These are phyloP conservation scores for Subanguina moxae DNA, from an alignment of 1,140 invertebrate species.

Conservation along the genomic window DNA sequence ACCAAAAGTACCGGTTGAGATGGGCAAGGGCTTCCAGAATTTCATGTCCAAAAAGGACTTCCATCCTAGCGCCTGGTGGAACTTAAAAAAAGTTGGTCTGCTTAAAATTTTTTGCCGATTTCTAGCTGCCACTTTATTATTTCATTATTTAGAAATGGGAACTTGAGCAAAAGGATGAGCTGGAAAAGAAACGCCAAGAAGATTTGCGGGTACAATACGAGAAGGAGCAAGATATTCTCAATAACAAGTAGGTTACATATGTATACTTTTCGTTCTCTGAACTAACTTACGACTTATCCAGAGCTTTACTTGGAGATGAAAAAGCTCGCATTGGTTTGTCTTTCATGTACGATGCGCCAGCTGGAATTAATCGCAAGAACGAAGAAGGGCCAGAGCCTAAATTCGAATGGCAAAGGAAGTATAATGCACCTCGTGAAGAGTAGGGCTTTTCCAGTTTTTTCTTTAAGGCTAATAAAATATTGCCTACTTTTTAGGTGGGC, in stretches of 20 bases:
- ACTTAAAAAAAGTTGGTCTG: constrained; percentile 83
- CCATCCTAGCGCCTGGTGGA: constrained; percentile 94
- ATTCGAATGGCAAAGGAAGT: constrained; percentile 98
- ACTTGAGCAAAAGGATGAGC: constrained; percentile 94
- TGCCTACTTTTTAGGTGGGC: constrained; percentile 45
- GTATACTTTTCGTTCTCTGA: neutral
- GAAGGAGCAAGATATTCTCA: constrained; percentile 95
- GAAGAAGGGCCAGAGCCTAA: constrained; percentile 89
- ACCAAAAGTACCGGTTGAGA: constrained; percentile 64
- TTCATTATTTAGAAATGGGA: constrained; percentile 91
- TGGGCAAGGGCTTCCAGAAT: constrained; percentile 99
- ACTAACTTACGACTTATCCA: constrained; percentile 56
- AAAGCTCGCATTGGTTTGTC: constrained; percentile 97
- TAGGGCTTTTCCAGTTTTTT: constrained; percentile 5
- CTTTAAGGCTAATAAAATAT: neutral
- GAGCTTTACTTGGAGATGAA: constrained; percentile 91
- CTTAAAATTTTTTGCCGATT: neutral
- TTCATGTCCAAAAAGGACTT: constrained; percentile 99
- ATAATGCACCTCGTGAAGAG: constrained; percentile 89
- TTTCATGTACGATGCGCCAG: constrained; percentile 99
- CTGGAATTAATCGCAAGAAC: constrained; percentile 67
- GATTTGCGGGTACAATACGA: constrained; percentile 93
- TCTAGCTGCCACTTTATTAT: neutral
- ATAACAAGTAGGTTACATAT: constrained; percentile 78
- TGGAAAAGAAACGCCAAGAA: constrained; percentile 95